These are phyloP conservation scores for Poeciliopsis infans DNA, from an alignment of 2,797 vertebrate species.

Conservation along the genomic window DNA sequence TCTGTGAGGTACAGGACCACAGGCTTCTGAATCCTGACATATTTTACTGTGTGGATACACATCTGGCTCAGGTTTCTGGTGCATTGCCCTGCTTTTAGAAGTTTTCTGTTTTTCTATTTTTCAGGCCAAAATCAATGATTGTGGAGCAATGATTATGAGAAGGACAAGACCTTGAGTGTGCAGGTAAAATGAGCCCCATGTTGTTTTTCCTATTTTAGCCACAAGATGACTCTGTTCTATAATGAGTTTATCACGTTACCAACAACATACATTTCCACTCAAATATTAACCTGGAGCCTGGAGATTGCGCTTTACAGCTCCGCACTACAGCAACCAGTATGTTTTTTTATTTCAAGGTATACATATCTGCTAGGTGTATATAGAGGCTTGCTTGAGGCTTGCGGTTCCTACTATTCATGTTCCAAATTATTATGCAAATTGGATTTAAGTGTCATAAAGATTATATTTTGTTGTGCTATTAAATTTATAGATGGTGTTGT, in stretches of 20 bases:
- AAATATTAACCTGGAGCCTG: neutral
- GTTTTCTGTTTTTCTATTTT: slow-evolving; percentile 27
- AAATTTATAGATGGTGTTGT: too few species aligned
- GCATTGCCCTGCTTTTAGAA: neutral
- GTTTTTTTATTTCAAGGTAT: too few species aligned
- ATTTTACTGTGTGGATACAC: neutral
- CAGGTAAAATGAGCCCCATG: slow-evolving; percentile 40
- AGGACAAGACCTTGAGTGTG: slow-evolving; percentile 13
- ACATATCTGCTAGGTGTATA: too few species aligned
- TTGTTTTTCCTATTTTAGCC: slow-evolving; percentile 34
- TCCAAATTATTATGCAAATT: too few species aligned
- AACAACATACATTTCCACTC: neutral
- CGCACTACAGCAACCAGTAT: too few species aligned
- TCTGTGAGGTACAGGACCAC: slow-evolving; percentile 68
- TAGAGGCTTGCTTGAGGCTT: too few species aligned
- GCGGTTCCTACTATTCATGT: too few species aligned
- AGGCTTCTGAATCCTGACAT: neutral
- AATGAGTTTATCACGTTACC: neutral
- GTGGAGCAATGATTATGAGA: slow-evolving; percentile 68
- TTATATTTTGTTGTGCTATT: too few species aligned
- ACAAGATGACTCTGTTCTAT: slow-evolving; percentile 23
- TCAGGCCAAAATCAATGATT: slow-evolving; percentile 75
- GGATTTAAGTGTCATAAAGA: too few species aligned
- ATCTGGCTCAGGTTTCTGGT: neutral
- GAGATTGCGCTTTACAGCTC: neutral